Evolutionary conservation across 2,113 vertebrate genomes (phyloP).

Genomic region (Laticauda colubrina): DNA sequence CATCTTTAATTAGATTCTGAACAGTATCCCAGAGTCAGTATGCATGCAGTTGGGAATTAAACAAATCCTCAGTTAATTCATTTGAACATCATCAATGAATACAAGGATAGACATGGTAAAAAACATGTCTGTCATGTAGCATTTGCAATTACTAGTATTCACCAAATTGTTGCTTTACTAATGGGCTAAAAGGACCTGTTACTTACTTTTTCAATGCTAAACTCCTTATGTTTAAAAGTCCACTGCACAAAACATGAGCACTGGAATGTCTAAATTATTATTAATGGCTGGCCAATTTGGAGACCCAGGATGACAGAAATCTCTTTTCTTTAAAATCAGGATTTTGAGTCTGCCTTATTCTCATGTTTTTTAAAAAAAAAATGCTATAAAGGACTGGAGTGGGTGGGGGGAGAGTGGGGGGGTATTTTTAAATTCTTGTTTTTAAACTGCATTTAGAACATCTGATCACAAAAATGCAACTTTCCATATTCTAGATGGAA

Average conservation of each 20-base stretch:
- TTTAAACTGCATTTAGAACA: not conserved
- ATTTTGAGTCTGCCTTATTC: not conserved
- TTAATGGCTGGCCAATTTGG: not conserved
- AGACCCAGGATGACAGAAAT: not conserved
- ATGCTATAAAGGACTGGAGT: not conserved
- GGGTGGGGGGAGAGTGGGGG: no score
- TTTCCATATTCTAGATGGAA: not conserved
- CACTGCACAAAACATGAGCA: not conserved
- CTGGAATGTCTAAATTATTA: not conserved
- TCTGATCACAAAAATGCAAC: not conserved
- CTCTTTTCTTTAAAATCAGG: not conserved
- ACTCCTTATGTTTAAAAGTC: not conserved
- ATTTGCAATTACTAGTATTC: not conserved
- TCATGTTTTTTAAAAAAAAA: not conserved
- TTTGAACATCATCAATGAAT: not conserved
- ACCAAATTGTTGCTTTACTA: not conserved
- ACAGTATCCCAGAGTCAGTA: not conserved
- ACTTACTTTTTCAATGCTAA: not conserved
- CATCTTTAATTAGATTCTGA: not conserved
- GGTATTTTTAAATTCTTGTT: not conserved
- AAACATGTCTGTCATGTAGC: not conserved
- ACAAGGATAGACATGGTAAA: not conserved
- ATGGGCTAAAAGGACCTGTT: not conserved
- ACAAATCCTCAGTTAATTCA: not conserved
- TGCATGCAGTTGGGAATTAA: not conserved